Conservation (phyloP, 1,140 invertebrate species). For the Palaemon carinicauda region DNA sequence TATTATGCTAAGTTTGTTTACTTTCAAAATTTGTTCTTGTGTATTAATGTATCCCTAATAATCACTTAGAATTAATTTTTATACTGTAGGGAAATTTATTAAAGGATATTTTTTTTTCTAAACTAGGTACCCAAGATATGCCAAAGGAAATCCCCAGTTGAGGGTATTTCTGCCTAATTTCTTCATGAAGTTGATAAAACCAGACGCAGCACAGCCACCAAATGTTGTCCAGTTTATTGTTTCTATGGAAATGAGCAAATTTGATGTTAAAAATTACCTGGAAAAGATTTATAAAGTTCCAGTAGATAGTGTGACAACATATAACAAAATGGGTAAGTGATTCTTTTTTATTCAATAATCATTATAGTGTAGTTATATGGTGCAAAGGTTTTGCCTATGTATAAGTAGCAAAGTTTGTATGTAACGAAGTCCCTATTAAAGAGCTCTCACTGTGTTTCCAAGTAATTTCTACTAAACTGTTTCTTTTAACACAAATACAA, state of each 20-base stretch:
- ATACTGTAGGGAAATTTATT: too few relatives aligned
- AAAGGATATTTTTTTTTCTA: too few relatives aligned
- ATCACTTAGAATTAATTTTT: too few relatives aligned
- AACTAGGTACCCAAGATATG: slow-evolving; percentile 81
- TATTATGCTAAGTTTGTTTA: too few relatives aligned
- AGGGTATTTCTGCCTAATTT: slow-evolving; percentile 91
- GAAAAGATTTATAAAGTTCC: slow-evolving; percentile 92
- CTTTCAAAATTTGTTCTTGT: too few relatives aligned
- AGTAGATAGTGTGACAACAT: slow-evolving; percentile 76
- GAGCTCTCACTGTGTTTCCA: too few relatives aligned
- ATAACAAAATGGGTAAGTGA: slow-evolving; percentile 73
- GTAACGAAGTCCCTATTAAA: too few relatives aligned
- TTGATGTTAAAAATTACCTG: slow-evolving; percentile 90
- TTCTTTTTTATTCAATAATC: neutral
- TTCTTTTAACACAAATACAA: too few relatives aligned
- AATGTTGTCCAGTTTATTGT: slow-evolving; percentile 86
- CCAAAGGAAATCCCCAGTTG: slow-evolving; percentile 87
- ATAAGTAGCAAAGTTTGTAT: too few relatives aligned
- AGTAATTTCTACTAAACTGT: too few relatives aligned
- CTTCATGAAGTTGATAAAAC: slow-evolving; percentile 88
- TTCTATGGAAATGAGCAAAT: slow-evolving; percentile 84
- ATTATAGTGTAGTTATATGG: neutral
- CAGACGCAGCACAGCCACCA: slow-evolving; percentile 70
- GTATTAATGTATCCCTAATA: too few relatives aligned
- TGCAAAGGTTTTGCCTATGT: neutral